Percentiles rank a stretch among this genome's conserved stretches.
These are phyloP conservation scores for Microhierax caerulescens DNA, from an alignment of 2,797 vertebrate genomes.

Conservation along the genomic window DNA sequence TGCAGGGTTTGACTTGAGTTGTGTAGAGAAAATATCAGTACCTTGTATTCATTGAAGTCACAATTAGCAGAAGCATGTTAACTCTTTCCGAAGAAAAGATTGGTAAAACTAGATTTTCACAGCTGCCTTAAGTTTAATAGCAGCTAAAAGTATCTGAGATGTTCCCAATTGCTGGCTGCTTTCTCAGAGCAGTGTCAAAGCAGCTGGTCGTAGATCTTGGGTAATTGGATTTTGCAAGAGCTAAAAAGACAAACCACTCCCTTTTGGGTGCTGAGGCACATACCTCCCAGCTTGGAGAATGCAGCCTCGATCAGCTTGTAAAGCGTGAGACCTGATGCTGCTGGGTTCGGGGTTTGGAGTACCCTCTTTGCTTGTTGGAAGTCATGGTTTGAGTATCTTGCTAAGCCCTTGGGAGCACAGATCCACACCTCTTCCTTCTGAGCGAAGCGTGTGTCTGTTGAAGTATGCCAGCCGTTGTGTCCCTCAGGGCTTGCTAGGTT, in stretches of 20 bases:
- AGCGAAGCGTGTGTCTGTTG: neutral
- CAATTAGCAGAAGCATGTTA: neutral
- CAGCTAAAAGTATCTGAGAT: no score
- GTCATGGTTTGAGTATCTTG: neutral
- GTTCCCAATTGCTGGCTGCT: neutral
- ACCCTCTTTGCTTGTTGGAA: neutral
- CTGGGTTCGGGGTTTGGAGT: neutral
- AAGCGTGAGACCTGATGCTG: accelerated
- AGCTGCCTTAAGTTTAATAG: no score
- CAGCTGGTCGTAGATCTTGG: neutral
- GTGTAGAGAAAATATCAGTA: neutral
- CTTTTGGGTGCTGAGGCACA: neutral
- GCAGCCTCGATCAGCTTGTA: neutral
- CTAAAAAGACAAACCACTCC: neutral
- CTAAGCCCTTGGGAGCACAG: neutral
- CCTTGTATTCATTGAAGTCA: neutral
- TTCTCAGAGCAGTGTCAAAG: neutral
- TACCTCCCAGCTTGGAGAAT: neutral
- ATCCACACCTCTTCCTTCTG: neutral
- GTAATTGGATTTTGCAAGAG: conserved; percentile 10
- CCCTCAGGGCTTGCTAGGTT: neutral
- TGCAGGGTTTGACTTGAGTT: neutral
- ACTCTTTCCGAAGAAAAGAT: neutral
- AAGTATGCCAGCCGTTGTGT: neutral
- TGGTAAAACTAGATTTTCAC: neutral